Base-by-base conservation (phyloP, 1,140 invertebrate genomes). In the Manduca sexta region DNA sequence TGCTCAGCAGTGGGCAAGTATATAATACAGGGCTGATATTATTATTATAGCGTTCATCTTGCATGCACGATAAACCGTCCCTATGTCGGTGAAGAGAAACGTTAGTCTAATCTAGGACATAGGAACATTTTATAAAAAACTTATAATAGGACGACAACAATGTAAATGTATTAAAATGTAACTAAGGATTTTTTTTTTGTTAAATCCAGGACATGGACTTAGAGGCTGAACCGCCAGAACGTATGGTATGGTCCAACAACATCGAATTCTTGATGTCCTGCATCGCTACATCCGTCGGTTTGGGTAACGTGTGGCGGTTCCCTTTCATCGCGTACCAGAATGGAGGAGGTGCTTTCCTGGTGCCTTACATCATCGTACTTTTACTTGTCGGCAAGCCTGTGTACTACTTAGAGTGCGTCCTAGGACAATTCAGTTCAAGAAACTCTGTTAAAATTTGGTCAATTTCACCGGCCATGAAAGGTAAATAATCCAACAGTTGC, bases 251-350 rank as follows among this genome's bases (percentile, higher is more conserved):
- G 33, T 3, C 33, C 1, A 34, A 34, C 13, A 14, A 14, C 33
- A 34, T 34, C 1, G 95, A 97, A 74, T 97, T 97, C 72, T 82
- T 97, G 0, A 92, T 97, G 86, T 95, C 94, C 2, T 95, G 94
- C 71, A 93, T 97, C 44, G 92, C 94, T 10, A 92, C 95, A 59
- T 95, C 95, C 3, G 93, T 97, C 3, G 95, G 95, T 0, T 87
- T 97, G 11, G 95, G 95, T 12, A 96, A 95, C 70, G 91, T 96
- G 8, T 95, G 94, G 94, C 61, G 94, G 26, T 97, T 97, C 78
- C 95, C 95, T 0, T 96, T 94, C 63, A 90, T 92, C 0, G 93
- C 93, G 1, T 92, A 94, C 66, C 90, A 93, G 55, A 95, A 95
- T 64, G 94, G 94, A 10, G 94, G 94, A 41, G 93, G 92, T 3